A percentile compares a stretch with the other conserved stretches of the same genome.
These are phyloP conservation scores for Platyrinchus mystaceus DNA, from an alignment of 2,797 vertebrate genomes.

Conservation along the genomic window DNA sequence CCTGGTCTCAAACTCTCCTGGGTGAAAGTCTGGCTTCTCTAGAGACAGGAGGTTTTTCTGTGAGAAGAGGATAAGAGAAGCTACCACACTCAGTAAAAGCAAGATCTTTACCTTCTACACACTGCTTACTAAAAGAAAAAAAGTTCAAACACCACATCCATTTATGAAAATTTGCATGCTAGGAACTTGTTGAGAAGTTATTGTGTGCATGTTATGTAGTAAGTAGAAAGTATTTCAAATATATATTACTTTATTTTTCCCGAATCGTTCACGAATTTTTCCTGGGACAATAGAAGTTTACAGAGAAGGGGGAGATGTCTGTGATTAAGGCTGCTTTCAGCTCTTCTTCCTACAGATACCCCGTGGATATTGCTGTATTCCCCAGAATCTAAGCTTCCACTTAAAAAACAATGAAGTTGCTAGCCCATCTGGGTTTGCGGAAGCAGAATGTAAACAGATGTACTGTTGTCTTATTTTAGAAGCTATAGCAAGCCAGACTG, in stretches of 20 bases:
- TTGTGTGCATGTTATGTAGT: neutral
- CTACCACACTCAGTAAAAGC: neutral
- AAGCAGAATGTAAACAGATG: constrained; percentile 73
- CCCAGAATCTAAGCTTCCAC: constrained; percentile 49
- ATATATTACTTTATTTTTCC: neutral
- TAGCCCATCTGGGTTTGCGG: constrained; percentile 65
- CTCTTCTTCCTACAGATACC: constrained; percentile 61
- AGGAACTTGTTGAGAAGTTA: neutral
- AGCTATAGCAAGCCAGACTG: constrained; percentile 62
- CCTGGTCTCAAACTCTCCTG: neutral
- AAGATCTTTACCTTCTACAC: neutral
- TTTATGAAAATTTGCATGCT: neutral
- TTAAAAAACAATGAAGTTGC: constrained; percentile 61
- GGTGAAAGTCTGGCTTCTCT: neutral
- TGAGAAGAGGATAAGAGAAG: neutral
- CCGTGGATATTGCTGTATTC: constrained; percentile 46
- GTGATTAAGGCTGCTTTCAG: constrained; percentile 20
- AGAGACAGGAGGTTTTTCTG: neutral
- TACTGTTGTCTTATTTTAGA: constrained; percentile 72
- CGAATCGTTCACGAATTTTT: neutral
- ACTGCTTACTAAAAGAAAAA: neutral
- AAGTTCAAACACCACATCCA: neutral
- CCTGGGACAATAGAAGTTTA: constrained; percentile 30
- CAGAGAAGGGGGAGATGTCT: neutral
- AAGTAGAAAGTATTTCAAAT: constrained; percentile 11